phyloP scores from a whole-genome alignment of 2,797 vertebrate species.

The Acanthurus tractus region DNA sequence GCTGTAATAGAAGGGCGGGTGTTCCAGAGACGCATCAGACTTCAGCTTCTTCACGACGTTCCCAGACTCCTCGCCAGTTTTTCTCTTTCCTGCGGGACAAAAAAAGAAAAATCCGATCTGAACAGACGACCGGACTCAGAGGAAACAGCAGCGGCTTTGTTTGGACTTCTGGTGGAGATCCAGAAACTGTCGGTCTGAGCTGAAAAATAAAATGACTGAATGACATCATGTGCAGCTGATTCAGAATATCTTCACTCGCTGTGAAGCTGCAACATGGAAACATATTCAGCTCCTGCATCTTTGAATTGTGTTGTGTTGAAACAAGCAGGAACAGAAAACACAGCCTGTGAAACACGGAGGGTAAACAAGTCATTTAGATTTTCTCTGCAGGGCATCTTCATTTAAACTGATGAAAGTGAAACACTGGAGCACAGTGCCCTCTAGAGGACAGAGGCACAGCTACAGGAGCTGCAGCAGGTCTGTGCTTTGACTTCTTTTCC shows the following conservation, averaged over 20 bases:
- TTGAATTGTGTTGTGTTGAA: no score
- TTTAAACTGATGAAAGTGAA: not conserved
- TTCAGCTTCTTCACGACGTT: slow-evolving; percentile 90
- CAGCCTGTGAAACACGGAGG: not conserved
- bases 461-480: not conserved
- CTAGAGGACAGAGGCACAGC: slow-evolving; percentile 38
- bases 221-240: no score
- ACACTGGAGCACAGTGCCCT: slow-evolving; percentile 9
- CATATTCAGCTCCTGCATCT: no score
- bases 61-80: slow-evolving; percentile 83
- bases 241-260: not conserved
- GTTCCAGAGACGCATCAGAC: slow-evolving; percentile 86
- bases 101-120: not conserved
- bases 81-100: slow-evolving; percentile 90
- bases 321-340: no score
- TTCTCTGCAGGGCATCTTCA: not conserved
- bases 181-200: not conserved
- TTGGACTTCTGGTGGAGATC: not conserved
- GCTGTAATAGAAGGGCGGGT: slow-evolving; percentile 97
- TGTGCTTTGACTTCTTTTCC: no score
- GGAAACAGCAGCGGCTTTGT: not conserved
- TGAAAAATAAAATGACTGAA: no score
- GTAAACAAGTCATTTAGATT: not conserved
- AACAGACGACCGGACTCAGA: not conserved
- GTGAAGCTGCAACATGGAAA: not conserved